Conservation (phyloP, 2,888 invertebrate species). For the Lepidochrysops patricia region DNA sequence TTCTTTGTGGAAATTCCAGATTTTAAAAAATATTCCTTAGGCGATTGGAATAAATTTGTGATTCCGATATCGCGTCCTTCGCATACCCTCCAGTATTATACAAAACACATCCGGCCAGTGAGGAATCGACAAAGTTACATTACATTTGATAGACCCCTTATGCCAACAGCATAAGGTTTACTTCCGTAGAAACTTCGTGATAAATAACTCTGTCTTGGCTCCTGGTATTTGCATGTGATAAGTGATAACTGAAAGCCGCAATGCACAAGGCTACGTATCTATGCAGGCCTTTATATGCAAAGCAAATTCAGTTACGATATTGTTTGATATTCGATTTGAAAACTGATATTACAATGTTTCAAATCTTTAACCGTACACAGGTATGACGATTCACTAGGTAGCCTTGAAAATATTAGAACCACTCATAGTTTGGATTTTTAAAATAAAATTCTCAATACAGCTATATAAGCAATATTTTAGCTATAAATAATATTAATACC, state of each 20-base stretch:
- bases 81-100: constrained; percentile 44
- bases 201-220: no score
- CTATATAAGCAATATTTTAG: no score
- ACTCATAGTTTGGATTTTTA: no score
- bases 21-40: not conserved
- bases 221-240: not conserved
- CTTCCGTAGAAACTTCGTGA: no score
- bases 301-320: not conserved
- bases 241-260: not conserved
- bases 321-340: not conserved
- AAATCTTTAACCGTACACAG: no score
- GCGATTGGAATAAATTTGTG: constrained; percentile 28
- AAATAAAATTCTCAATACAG: no score
- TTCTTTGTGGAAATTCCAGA: not conserved
- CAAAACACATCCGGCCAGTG: constrained; percentile 49
- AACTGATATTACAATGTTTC: not conserved
- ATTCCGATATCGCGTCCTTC: constrained; percentile 61
- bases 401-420: no score
- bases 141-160: no score
- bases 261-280: not conserved
- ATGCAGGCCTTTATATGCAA: not conserved
- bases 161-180: no score
- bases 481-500: no score
- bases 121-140: not conserved
- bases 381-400: no score